Conservation (phyloP, 2,888 invertebrate genomes). For the Nomada fabriciana region DNA sequence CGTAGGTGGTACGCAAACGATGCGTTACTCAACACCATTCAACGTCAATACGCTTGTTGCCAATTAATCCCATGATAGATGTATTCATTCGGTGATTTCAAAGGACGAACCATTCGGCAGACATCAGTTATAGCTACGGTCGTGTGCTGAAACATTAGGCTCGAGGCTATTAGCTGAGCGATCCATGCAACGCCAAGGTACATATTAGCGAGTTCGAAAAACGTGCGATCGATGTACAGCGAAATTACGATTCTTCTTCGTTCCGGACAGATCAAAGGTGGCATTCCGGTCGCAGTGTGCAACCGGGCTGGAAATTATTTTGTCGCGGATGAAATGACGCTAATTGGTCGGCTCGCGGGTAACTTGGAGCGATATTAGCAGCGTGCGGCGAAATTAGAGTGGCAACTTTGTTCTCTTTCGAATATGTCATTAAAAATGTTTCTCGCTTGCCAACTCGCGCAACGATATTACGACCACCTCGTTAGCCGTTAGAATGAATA, state of each 20-base stretch:
- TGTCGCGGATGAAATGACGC: constrained; percentile 14
- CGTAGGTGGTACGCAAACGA: not conserved
- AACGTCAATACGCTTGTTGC: constrained; percentile 15
- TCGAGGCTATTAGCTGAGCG: not conserved
- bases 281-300: not conserved
- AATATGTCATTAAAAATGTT: constrained; percentile 55
- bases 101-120: constrained; percentile 5
- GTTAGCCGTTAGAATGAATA: constrained; percentile 56
- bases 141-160: constrained; percentile 5
- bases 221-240: not conserved
- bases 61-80: constrained; percentile 13
- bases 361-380: constrained; percentile 26
- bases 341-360: constrained; percentile 27
- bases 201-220: not conserved
- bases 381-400: constrained; percentile 19
- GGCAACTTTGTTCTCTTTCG: constrained; percentile 35
- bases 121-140: not conserved
- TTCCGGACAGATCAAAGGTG: too few species aligned
- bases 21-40: constrained; percentile 12
- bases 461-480: constrained; percentile 53
- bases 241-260: not conserved
- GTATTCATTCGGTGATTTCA: constrained; percentile 35
- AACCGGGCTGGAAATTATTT: constrained; percentile 8
- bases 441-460: constrained; percentile 35
- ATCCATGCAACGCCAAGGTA: not conserved